phyloP scores from a whole-genome alignment of 2,113 vertebrate species.

The Vulpes lagopus region DNA sequence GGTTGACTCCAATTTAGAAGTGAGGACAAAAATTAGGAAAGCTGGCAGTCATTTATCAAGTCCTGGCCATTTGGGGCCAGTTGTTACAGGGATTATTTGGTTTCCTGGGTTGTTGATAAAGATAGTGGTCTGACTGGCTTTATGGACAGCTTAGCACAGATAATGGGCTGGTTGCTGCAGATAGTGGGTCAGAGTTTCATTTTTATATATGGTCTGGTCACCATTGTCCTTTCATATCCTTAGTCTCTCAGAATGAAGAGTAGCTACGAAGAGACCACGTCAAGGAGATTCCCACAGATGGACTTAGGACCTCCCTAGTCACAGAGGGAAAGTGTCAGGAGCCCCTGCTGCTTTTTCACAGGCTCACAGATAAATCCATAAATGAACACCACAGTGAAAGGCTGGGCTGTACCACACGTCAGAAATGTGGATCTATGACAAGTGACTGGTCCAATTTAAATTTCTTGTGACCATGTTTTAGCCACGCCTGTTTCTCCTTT shows the following conservation, averaged over 20 bases:
- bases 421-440: background rate
- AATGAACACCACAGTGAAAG: background rate
- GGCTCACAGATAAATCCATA: background rate
- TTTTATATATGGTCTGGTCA: background rate
- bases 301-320: background rate
- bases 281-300: background rate
- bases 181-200: background rate
- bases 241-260: background rate
- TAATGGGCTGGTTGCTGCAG: background rate
- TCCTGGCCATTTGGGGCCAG: background rate
- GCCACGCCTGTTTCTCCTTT: background rate
- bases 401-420: background rate
- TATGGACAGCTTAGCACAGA: too few relatives aligned
- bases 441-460: background rate
- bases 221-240: background rate
- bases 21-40: background rate
- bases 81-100: accelerated
- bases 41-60: background rate
- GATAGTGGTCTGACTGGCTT: background rate
- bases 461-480: background rate
- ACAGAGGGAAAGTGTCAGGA: background rate
- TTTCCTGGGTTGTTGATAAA: background rate
- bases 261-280: background rate
- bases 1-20: background rate
- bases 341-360: background rate